Percentiles rank a stretch among this genome's conserved stretches.
Evolutionary conservation across 1,140 invertebrate species (phyloP).

Genomic region (Calliopsis andreniformis): DNA sequence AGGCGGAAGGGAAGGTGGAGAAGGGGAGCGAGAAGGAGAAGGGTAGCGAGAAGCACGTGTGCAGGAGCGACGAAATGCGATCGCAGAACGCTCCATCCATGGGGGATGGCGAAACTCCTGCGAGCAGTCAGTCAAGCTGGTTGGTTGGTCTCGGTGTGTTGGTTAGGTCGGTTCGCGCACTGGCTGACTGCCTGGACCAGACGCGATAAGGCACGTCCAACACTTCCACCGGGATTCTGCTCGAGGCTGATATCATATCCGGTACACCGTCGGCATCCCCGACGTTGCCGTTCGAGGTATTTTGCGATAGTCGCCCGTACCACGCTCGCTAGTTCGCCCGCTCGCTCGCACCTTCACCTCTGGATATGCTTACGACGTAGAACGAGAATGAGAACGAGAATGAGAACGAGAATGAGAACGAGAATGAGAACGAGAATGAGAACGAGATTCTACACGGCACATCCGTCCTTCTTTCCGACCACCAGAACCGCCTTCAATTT

Average conservation of each 20-base stretch:
- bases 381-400: constrained; percentile 18
- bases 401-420: constrained; percentile 19
- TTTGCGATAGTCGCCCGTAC: constrained; percentile 66
- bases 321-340: background rate
- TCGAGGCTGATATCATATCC: constrained; percentile 77
- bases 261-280: constrained; percentile 58
- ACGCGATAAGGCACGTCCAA: constrained; percentile 79
- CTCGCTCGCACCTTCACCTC: constrained; percentile 10
- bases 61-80: constrained; percentile 9
- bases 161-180: constrained; percentile 65
- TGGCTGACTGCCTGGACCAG: constrained; percentile 75
- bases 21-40: background rate
- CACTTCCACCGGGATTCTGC: constrained; percentile 75
- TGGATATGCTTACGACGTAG: constrained; percentile 64
- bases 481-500: background rate
- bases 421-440: constrained; percentile 14
- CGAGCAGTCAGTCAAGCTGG: constrained; percentile 68
- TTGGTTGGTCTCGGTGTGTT: constrained; percentile 55
- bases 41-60: constrained; percentile 12
- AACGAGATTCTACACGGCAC: constrained; percentile 1
- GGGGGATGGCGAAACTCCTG: constrained; percentile 61
- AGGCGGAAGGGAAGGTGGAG: too few relatives aligned
- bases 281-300: constrained; percentile 63
- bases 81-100: constrained; percentile 34
- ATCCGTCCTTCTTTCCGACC: constrained; percentile 12